Conservation (phyloP, 1,140 invertebrate genomes). For the silkworm (Bombyx mori) region ASM3026992v2 NC_085131.1:7790001-7790500, state of each 20-base stretch:
- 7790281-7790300: no score
- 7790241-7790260: not conserved
- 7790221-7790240: not conserved
- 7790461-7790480: not conserved
- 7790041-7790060: not conserved
- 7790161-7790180: no score
- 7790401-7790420: not conserved
- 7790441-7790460: not conserved
- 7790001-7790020: not conserved
- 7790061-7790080: not conserved
- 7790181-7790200: not conserved
- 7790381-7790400: not conserved
- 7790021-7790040: not conserved
- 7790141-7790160: not conserved
- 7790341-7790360: not conserved
- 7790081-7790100: not conserved
- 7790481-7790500: no score
- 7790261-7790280: not conserved
- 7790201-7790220: not conserved
- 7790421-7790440: not conserved
- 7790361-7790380: not conserved
- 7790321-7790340: constrained; percentile 1
- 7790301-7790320: not conserved
- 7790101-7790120: not conserved
- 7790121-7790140: not conserved